phyloP scores from a whole-genome alignment of 1,140 invertebrate genomes.

The Sipha flava region DNA sequence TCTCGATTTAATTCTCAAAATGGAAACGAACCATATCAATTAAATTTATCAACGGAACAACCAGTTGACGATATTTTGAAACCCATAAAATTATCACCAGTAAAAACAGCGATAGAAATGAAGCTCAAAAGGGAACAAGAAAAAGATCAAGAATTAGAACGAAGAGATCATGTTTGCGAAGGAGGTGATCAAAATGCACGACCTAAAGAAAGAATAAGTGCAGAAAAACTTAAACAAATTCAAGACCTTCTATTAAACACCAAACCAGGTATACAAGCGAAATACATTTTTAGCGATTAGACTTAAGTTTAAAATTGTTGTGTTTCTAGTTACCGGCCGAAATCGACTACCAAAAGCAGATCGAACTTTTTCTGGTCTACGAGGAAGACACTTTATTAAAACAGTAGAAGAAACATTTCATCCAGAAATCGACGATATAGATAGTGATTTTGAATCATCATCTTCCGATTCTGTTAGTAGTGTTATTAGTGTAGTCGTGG shows the following conservation, averaged over 20 bases:
- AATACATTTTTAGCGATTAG: not conserved
- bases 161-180: slow-evolving; percentile 34
- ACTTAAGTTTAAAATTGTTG: not conserved
- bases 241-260: slow-evolving; percentile 51
- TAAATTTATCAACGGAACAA: slow-evolving; percentile 7
- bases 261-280: not conserved
- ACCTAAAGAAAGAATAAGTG: slow-evolving; percentile 36
- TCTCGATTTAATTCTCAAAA: slow-evolving; percentile 3
- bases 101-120: slow-evolving; percentile 30
- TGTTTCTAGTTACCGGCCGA: not conserved
- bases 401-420: slow-evolving; percentile 63
- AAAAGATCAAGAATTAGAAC: slow-evolving; percentile 30
- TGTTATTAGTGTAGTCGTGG: slow-evolving; percentile 58
- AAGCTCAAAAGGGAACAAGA: slow-evolving; percentile 23
- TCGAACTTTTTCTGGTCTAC: slow-evolving; percentile 11
- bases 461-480: slow-evolving; percentile 78
- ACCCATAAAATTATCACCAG: slow-evolving; percentile 10
- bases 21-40: slow-evolving; percentile 1
- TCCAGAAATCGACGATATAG: slow-evolving; percentile 80
- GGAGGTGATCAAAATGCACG: slow-evolving; percentile 26
- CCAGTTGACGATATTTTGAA: not conserved
- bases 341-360: slow-evolving; percentile 22
- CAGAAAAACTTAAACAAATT: slow-evolving; percentile 56
- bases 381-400: slow-evolving; percentile 42
- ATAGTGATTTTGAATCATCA: slow-evolving; percentile 77